These are phyloP conservation scores for Apostichopus leukothele DNA, from an alignment of 53 echinoderm and acorn worm genomes.

Conservation along the genomic window DNA sequence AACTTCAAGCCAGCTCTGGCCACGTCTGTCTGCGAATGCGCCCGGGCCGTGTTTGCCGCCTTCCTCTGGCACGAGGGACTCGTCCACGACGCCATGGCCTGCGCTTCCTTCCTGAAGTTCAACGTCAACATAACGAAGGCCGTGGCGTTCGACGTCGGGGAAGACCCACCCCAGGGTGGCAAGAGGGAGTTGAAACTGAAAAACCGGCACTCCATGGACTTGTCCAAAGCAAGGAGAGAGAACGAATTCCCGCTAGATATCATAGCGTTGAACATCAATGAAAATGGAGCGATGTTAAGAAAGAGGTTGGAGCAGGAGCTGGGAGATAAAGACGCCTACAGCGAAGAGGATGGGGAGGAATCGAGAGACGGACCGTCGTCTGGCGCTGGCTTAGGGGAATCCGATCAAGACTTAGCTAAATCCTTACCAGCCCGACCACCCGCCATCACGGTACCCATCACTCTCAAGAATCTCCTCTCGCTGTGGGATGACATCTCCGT, in stretches of 20 bases:
- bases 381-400: neutral
- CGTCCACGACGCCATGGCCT: slow-evolving; percentile 95
- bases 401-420: slow-evolving; percentile 56
- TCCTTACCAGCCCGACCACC: slow-evolving; percentile 7
- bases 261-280: slow-evolving; percentile 28
- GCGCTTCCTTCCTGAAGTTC: slow-evolving; percentile 91
- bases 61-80: slow-evolving; percentile 94
- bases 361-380: neutral
- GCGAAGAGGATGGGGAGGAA: neutral
- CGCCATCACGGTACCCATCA: slow-evolving; percentile 65
- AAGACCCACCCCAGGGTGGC: slow-evolving; percentile 45
- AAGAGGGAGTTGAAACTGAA: slow-evolving; percentile 78
- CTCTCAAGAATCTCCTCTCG: slow-evolving; percentile 81
- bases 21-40: slow-evolving; percentile 91
- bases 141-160: slow-evolving; percentile 53
- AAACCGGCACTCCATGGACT: slow-evolving; percentile 95
- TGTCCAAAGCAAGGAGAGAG: slow-evolving; percentile 76
- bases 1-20: slow-evolving; percentile 78
- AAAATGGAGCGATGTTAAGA: slow-evolving; percentile 49
- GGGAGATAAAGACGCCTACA: slow-evolving; percentile 37
- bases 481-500: slow-evolving; percentile 94
- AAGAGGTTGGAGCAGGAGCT: slow-evolving; percentile 53
- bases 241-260: slow-evolving; percentile 39
- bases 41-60: slow-evolving; percentile 82
- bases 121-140: slow-evolving; percentile 79